phyloP scores from a whole-genome alignment of 2,797 vertebrate genomes.

The Eutrigla gurnardus region DNA sequence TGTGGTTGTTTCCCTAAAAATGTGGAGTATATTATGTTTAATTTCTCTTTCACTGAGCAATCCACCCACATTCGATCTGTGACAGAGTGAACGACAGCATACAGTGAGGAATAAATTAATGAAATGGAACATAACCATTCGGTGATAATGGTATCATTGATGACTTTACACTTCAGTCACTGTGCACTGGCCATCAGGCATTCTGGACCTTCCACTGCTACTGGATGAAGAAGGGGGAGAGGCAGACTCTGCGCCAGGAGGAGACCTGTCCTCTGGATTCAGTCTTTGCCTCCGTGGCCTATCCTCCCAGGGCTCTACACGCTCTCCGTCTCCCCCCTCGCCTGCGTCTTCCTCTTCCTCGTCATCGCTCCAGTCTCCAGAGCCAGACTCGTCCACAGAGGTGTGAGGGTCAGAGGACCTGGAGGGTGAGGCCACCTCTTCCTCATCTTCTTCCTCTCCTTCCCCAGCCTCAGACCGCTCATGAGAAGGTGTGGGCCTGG shows the following conservation, averaged over 20 bases:
- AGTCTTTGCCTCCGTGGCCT: conserved; percentile 90
- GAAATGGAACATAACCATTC: conserved; percentile 64
- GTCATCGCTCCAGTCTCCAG: conserved; percentile 90
- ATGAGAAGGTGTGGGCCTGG: conserved; percentile 79
- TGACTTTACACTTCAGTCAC: conserved; percentile 95
- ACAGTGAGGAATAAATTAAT: conserved; percentile 73
- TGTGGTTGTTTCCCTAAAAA: conserved; percentile 30
- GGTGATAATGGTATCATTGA: conserved; percentile 59
- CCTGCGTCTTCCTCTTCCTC: conserved; percentile 82
- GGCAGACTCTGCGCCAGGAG: conserved; percentile 82
- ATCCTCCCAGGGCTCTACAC: conserved; percentile 79
- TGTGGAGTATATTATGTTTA: conserved; percentile 14
- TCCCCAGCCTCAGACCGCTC: conserved; percentile 86
- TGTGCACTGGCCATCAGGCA: conserved; percentile 98
- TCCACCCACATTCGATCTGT: conserved; percentile 52
- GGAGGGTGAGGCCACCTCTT: conserved; percentile 87
- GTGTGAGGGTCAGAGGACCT: conserved; percentile 87
- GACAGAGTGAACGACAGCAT: conserved; percentile 62
- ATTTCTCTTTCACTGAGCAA: conserved; percentile 40
- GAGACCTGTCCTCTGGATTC: conserved; percentile 86
- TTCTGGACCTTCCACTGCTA: conserved; percentile 90
- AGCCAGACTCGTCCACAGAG: conserved; percentile 91
- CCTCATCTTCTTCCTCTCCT: conserved; percentile 91
- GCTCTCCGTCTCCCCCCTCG: conserved; percentile 71
- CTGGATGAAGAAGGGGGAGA: conserved; percentile 77